Percentiles rank a stretch among this genome's conserved stretches.
Evolutionary conservation across 1,140 invertebrate genomes (phyloP).

Genomic region (Pseudobourletiella spinata): DNA sequence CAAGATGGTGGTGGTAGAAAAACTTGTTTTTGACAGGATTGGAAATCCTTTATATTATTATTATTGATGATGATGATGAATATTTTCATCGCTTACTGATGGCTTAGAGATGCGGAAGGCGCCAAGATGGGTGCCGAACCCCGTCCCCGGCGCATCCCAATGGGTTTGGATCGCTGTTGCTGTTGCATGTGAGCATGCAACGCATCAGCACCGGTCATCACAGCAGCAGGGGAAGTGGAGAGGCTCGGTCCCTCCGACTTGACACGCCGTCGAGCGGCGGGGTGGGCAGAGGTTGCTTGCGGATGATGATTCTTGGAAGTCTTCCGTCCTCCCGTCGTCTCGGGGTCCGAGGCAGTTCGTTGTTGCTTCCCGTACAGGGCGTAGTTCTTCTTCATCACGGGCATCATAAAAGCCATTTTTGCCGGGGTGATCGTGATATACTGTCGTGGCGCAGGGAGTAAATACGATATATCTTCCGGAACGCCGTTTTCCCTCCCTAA

Average conservation of each 20-base stretch:
- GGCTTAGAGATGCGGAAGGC: constrained; percentile 11
- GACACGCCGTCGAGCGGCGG: constrained; percentile 4
- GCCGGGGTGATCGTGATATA: not conserved
- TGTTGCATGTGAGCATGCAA: not conserved
- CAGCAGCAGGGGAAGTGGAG: constrained; percentile 22
- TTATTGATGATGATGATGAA: not conserved
- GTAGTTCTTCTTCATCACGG: constrained; percentile 31
- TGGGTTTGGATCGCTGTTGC: not conserved
- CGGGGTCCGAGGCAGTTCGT: constrained; percentile 1
- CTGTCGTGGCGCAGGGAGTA: not conserved
- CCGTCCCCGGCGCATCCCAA: constrained; percentile 15
- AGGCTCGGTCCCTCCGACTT: constrained; percentile 24
- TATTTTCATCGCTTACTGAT: constrained; percentile 3
- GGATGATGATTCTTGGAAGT: not conserved
- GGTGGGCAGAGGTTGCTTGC: not conserved
- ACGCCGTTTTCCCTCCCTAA: not conserved
- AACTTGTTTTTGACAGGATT: too few relatives aligned
- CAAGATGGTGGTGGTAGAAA: too few relatives aligned
- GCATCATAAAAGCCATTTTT: constrained; percentile 33
- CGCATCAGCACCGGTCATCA: not conserved
- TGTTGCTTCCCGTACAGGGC: constrained; percentile 15
- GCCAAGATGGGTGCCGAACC: constrained; percentile 26
- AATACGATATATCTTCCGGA: not conserved
- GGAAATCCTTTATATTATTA: not conserved
- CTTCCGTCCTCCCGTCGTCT: constrained; percentile 2